Base-by-base conservation (phyloP, 2,888 invertebrate species). In the Polietes domitor region DNA sequence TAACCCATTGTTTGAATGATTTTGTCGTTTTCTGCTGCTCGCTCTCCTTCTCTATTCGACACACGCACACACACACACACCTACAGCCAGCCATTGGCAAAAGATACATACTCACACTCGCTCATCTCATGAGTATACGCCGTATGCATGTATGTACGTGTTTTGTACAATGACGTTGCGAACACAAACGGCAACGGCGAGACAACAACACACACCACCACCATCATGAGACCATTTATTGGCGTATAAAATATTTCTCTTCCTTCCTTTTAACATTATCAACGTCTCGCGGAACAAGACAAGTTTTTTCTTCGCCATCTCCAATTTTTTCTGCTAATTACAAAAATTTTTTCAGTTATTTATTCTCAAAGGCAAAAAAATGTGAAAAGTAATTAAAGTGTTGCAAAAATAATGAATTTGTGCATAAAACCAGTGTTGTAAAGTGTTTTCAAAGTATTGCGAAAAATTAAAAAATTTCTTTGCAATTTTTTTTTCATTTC, bases 181-280 rank as follows among this genome's bases (percentile, higher is more conserved):
- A 68, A 68, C 68, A 21, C 2, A 41, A 43, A 41, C 19, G 21
- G 24, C 68, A 47, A 24, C 68, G 65, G 53, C 73, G 77, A 63
- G 74, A 53, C 76, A 75, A 41, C 65, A 70, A 72, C 41, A 73
- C 58, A 65, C 76, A 81, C 81, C 65, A 84, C 83, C 70, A 83
- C 73, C 73, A 83, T 79, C 76, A 84, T 76, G 76, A 68, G 68
- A 82, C 84, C 82, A 82, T 84, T 84, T 85, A 85, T 82, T 85
- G 74, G 84, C 85, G 85, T 82, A 84, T 85, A 85, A 85, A 86
- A 86, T 86, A 84, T 86, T 87, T 87, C 87, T 87, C 87, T 87
- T 87, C 86, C 86, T 85, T 87, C 85, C 87, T 87, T 87, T 86
- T 86, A 85, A 85, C 86, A 86, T 84, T 86, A 85, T 85, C 85